These are phyloP conservation scores for Choloepus didactylus DNA, from an alignment of 2,797 vertebrate species.

Conservation along the genomic window DNA sequence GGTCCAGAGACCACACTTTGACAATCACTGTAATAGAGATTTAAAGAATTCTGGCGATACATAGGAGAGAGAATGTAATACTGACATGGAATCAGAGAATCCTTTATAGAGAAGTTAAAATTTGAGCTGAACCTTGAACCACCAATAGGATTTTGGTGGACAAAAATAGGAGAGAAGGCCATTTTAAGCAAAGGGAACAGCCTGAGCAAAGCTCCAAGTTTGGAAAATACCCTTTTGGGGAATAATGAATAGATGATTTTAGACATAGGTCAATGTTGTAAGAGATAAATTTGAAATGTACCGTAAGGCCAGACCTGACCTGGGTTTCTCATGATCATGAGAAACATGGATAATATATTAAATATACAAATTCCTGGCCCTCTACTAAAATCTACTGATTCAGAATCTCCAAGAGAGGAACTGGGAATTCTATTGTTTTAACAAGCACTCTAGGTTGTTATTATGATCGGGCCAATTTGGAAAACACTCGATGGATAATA, in stretches of 20 bases:
- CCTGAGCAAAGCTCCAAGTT: neutral
- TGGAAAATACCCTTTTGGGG: neutral
- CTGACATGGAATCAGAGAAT: neutral
- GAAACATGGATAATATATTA: slow-evolving; percentile 12
- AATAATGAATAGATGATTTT: slow-evolving; percentile 33
- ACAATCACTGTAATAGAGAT: neutral
- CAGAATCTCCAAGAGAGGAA: neutral
- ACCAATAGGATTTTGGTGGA: slow-evolving; percentile 24
- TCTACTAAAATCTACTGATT: slow-evolving; percentile 48
- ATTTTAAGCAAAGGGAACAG: slow-evolving; percentile 12
- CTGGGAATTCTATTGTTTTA: neutral
- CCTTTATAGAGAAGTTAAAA: slow-evolving; percentile 50
- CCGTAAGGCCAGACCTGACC: neutral
- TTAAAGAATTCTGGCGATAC: neutral
- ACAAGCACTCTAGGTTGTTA: neutral
- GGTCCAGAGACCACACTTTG: neutral
- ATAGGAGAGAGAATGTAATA: slow-evolving; percentile 16
- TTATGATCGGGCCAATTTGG: neutral
- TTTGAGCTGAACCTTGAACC: slow-evolving; percentile 45
- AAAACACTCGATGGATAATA: slow-evolving; percentile 43
- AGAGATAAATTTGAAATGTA: slow-evolving; percentile 30
- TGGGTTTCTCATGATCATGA: slow-evolving; percentile 37
- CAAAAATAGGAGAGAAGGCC: neutral
- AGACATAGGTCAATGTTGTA: slow-evolving; percentile 39
- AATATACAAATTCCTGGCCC: slow-evolving; percentile 7